These are phyloP conservation scores for Myripristis jacobus DNA, from an alignment of 2,797 vertebrate genomes.

Conservation along the genomic window DNA sequence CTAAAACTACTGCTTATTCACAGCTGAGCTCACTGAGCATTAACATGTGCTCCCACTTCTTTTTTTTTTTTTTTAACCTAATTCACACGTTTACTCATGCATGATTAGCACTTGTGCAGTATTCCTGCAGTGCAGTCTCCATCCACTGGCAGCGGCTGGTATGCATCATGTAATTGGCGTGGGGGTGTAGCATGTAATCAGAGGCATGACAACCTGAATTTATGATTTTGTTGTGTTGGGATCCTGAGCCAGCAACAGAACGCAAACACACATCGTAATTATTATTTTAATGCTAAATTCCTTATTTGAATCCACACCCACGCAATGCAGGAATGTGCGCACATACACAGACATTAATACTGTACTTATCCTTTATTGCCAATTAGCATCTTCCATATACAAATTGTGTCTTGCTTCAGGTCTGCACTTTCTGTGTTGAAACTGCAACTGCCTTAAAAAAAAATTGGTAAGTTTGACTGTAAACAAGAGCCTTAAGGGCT, in stretches of 20 bases:
- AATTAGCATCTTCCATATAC: too few species aligned
- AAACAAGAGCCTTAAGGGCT: too few species aligned
- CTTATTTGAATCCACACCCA: slow-evolving; percentile 11
- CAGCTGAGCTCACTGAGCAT: slow-evolving; percentile 45
- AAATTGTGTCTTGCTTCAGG: too few species aligned
- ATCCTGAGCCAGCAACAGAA: slow-evolving; percentile 46
- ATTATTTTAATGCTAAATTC: slow-evolving; percentile 20
- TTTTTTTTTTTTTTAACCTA: slow-evolving; percentile 53
- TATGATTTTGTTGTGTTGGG: slow-evolving; percentile 51
- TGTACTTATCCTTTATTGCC: too few species aligned
- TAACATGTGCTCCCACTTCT: slow-evolving; percentile 54
- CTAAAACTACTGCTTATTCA: slow-evolving; percentile 38
- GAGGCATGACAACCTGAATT: slow-evolving; percentile 55
- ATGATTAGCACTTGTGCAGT: slow-evolving; percentile 51
- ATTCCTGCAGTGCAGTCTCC: slow-evolving; percentile 56
- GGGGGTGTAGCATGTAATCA: slow-evolving; percentile 66
- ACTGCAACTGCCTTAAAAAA: too few species aligned
- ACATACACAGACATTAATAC: not conserved
- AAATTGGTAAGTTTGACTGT: too few species aligned
- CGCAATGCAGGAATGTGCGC: not conserved
- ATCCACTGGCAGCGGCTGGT: slow-evolving; percentile 63
- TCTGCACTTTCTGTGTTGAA: too few species aligned
- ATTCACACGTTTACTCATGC: slow-evolving; percentile 68
- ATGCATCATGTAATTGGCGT: slow-evolving; percentile 56
- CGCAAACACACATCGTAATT: slow-evolving; percentile 44